Evolutionary conservation across 1,140 invertebrate genomes (phyloP).

Genomic region (Atta colombica): DNA sequence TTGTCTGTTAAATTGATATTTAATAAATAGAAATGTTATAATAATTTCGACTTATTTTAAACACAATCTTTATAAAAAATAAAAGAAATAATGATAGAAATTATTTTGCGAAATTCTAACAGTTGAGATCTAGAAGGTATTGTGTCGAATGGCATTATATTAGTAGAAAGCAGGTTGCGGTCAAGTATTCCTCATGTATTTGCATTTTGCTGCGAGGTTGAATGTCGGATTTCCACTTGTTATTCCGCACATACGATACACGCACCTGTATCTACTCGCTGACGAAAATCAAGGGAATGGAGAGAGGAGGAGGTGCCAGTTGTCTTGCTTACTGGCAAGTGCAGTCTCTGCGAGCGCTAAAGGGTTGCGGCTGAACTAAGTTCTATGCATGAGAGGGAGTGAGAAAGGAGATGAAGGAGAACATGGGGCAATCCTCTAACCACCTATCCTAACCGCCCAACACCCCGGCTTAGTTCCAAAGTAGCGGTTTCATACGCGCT

Average conservation of each 20-base stretch:
- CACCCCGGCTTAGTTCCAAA: slow-evolving; percentile 77
- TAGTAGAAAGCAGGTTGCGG: slow-evolving; percentile 55
- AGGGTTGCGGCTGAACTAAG: slow-evolving; percentile 70
- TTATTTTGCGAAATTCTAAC: not conserved
- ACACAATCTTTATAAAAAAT: not conserved
- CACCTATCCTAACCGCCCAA: slow-evolving; percentile 60
- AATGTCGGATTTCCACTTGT: slow-evolving; percentile 67
- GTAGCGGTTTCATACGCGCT: slow-evolving; percentile 78
- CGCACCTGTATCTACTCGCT: slow-evolving; percentile 36
- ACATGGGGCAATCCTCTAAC: slow-evolving; percentile 65
- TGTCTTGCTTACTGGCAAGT: slow-evolving; percentile 57
- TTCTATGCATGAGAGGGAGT: slow-evolving; percentile 56
- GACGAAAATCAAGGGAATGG: slow-evolving; percentile 39
- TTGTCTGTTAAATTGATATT: not conserved
- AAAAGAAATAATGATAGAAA: slow-evolving; percentile 10
- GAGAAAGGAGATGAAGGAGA: not conserved
- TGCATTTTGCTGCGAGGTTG: slow-evolving; percentile 12
- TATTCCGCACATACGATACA: slow-evolving; percentile 69
- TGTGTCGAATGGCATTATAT: not conserved
- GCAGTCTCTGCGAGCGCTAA: slow-evolving; percentile 30
- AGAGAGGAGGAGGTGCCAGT: slow-evolving; percentile 16
- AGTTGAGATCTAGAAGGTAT: too few species aligned
- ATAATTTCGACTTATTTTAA: not conserved
- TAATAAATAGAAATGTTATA: not conserved
- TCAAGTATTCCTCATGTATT: slow-evolving; percentile 10